Conservation (phyloP, 2,113 vertebrate genomes). For the Microcebus ravelobensis region DNA sequence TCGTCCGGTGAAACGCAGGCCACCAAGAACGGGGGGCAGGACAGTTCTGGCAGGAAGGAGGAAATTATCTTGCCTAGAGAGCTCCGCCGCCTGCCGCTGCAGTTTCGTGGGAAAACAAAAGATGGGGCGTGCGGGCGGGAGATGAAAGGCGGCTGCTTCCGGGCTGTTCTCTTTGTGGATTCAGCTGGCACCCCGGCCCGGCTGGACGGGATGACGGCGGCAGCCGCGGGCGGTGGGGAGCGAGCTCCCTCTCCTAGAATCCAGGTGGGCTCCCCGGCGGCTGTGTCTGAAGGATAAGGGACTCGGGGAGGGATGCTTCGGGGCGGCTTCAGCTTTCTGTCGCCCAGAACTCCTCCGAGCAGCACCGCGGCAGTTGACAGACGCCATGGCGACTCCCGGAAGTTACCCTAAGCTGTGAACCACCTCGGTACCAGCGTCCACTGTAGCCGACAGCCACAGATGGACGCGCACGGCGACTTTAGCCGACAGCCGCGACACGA, state of each 20-base stretch:
- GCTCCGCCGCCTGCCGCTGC: fast-evolving
- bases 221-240: too few relatives aligned
- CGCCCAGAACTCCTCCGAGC: too few relatives aligned
- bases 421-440: too few relatives aligned
- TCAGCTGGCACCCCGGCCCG: fast-evolving
- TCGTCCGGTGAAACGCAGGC: not conserved
- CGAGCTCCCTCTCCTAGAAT: not conserved
- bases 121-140: fast-evolving
- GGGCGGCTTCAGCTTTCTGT: too few relatives aligned
- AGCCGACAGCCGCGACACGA: too few relatives aligned
- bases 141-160: not conserved
- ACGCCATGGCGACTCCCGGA: too few relatives aligned
- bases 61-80: fast-evolving
- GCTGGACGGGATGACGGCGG: too few relatives aligned
- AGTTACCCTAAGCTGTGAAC: too few relatives aligned
- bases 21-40: not conserved
- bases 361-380: too few relatives aligned
- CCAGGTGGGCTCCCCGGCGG: not conserved
- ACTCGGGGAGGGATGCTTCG: not conserved
- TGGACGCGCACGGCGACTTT: too few relatives aligned
- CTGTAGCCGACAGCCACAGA: too few relatives aligned
- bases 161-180: too few relatives aligned
- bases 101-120: fast-evolving
- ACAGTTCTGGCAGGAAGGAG: fast-evolving
- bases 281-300: fast-evolving